Evolutionary conservation across 2,888 invertebrate genomes (phyloP).

Genomic region (Pasiphila rectangulata): DNA sequence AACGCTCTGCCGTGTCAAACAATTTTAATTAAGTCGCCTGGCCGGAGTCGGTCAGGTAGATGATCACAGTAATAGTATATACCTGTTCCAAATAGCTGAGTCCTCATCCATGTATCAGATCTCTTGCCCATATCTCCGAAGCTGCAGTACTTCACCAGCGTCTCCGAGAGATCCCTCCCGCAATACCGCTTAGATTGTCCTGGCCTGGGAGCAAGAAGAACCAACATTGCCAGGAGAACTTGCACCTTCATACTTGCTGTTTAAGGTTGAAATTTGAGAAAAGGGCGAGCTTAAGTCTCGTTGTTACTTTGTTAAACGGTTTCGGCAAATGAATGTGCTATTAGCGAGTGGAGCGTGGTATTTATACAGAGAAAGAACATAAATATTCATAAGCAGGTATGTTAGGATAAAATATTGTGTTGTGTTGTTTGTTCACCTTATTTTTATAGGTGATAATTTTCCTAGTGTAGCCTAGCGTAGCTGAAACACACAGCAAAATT

Average conservation of each 20-base stretch:
- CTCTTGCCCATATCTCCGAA: conserved; percentile 6
- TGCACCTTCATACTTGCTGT: conserved; percentile 9
- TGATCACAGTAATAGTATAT: not conserved
- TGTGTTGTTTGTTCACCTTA: not conserved
- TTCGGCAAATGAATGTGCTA: conserved; percentile 6
- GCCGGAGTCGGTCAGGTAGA: too few species aligned
- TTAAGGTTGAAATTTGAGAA: not conserved
- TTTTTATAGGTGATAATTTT: not conserved
- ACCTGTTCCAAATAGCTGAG: conserved; percentile 16
- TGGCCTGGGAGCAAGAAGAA: conserved; percentile 2
- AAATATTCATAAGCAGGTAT: conserved; percentile 34
- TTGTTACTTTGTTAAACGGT: not conserved
- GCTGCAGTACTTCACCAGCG: conserved; percentile 12
- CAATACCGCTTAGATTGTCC: conserved; percentile 2
- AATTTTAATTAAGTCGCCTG: too few species aligned
- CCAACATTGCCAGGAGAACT: conserved; percentile 1
- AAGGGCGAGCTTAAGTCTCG: too few species aligned
- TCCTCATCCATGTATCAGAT: conserved; percentile 10
- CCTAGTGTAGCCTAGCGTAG: too few species aligned
- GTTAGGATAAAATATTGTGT: not conserved
- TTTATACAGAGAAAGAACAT: conserved; percentile 39
- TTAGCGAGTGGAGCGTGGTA: conserved; percentile 8
- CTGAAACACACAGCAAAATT: too few species aligned
- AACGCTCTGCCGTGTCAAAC: too few species aligned
- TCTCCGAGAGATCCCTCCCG: conserved; percentile 10